Percentiles rank a stretch among this genome's conserved stretches.
phyloP scores from a whole-genome alignment of 2,113 vertebrate species.

The Hippocampus barbouri region DNA sequence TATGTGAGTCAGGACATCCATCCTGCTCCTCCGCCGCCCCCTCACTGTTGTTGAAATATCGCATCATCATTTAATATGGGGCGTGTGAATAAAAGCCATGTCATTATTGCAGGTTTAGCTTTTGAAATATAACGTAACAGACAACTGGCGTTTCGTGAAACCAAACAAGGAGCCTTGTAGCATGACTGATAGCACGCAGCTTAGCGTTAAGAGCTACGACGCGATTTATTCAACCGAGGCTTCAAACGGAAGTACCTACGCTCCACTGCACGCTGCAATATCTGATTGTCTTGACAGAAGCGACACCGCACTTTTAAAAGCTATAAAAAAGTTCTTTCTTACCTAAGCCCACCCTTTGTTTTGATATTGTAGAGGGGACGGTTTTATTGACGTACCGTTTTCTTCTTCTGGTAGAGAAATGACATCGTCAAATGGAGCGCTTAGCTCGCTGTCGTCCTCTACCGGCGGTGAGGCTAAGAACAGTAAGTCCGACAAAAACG shows the following conservation, averaged over 20 bases:
- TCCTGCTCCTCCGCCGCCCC: slow-evolving; percentile 46
- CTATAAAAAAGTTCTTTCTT: neutral
- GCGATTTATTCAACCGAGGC: neutral
- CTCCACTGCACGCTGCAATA: neutral
- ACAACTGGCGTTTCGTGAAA: neutral
- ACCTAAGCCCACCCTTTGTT: slow-evolving; percentile 26
- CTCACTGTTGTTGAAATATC: neutral
- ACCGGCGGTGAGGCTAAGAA: neutral
- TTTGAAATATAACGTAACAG: neutral
- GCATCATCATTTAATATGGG: neutral
- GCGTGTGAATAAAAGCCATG: neutral
- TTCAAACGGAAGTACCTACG: neutral
- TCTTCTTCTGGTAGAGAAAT: slow-evolving; percentile 44
- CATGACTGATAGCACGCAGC: neutral
- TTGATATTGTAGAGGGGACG: slow-evolving; percentile 21
- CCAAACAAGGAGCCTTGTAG: neutral
- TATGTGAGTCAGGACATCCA: slow-evolving; percentile 91
- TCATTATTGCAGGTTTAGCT: neutral
- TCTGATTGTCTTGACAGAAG: neutral
- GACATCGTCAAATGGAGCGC: no score
- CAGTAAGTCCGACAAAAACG: neutral
- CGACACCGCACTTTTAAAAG: neutral
- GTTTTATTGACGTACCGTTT: slow-evolving; percentile 45
- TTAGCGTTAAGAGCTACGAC: neutral
- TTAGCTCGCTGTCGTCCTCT: neutral